Conservation (phyloP, 2,113 vertebrate genomes). For the Catharus minimus region DNA sequence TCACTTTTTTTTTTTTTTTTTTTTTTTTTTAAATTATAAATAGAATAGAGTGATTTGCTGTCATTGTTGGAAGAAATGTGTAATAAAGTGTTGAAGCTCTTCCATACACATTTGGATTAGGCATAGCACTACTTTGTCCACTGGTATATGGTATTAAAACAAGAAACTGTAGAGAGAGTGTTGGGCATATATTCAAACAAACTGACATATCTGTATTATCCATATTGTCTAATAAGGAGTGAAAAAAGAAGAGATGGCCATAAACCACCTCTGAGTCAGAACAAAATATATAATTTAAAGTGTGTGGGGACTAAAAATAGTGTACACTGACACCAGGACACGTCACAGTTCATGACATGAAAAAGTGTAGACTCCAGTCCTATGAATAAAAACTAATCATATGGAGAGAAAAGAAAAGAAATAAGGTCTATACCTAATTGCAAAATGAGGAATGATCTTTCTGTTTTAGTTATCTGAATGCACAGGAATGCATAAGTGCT, state of each 20-base stretch:
- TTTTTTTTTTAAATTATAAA: background rate
- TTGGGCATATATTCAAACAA: background rate
- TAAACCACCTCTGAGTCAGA: background rate
- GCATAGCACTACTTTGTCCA: background rate
- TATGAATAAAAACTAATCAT: background rate
- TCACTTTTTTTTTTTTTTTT: background rate
- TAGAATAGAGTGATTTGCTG: background rate
- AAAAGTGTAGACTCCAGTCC: background rate
- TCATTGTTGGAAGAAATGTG: background rate
- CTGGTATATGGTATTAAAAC: background rate
- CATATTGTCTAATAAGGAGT: background rate
- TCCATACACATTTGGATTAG: background rate
- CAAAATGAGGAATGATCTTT: background rate
- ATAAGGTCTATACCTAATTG: background rate
- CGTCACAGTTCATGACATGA: background rate
- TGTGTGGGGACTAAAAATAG: background rate
- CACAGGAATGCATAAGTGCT: background rate
- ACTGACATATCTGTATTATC: background rate
- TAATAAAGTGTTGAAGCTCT: background rate
- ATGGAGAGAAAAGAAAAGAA: background rate
- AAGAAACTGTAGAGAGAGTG: background rate
- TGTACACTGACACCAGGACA: background rate
- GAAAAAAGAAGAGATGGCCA: background rate
- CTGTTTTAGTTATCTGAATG: background rate
- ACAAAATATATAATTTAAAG: background rate